Base-by-base conservation (phyloP, 2,797 vertebrate genomes). In the Clarias fuscus region DNA sequence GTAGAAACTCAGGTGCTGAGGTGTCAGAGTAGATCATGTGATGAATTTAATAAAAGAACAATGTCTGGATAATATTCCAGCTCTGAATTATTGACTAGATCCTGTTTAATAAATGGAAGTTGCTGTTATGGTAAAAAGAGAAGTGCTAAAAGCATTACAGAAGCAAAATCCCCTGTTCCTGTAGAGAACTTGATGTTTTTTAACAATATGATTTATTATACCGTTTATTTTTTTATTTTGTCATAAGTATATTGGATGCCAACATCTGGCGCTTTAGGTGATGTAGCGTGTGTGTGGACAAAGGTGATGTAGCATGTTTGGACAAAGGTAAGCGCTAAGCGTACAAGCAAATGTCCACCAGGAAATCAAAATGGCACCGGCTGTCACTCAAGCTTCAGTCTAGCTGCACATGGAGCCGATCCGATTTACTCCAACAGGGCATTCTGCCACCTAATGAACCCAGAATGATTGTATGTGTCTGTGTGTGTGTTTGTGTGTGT, bases 151-250 rank as follows among this genome's bases (percentile, higher is more conserved):
- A 48, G 24, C 27, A 37, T 62, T 78, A 64, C 14, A 58, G 61
- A 80, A 61, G 30, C 4, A 13, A 30, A 33, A 22, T 3, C n/a
- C 30, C 53, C 27, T 33, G 30, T 33, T 79, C 48, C 27, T 37
- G 58, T 37, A 33, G 56, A 22, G 24, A 37, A 58, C 22, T 58
- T 76, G 59, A 7, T 62, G 73, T 64, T 85, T 76, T 48, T 86
- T 87, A 83, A 84, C 85, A 59, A 71, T 83, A 85, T 87, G 68
- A 24, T 53, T 53, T 17, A 75, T 85, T 82, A 87, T 84, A 71
- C 84, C 56, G 58, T 84, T 68, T 37, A 43, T 27, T 7, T 84
- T 37, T 56, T 43, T 37, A 37, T 37, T 37, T 40, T 27, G 79
- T 67, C 62, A 76, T 33, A 33, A 72, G 80, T 80, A 71, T 67